Conservation (phyloP, 2,888 invertebrate species). For the Thumatha senex region DNA sequence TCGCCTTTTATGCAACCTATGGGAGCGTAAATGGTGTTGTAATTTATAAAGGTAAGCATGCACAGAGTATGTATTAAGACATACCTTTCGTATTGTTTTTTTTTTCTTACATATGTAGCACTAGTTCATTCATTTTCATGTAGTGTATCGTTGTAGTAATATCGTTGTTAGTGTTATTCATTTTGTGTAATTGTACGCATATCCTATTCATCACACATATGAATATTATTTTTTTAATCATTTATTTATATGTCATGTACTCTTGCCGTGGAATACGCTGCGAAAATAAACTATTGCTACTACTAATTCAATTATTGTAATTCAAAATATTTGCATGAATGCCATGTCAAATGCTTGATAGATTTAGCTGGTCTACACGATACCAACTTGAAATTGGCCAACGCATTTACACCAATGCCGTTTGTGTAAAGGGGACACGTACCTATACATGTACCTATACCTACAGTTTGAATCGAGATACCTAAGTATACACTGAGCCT, state of each 20-base stretch:
- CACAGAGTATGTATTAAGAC: conserved; percentile 70
- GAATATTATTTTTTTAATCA: conserved; percentile 19
- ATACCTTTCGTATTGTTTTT: conserved; percentile 47
- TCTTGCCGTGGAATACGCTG: conserved; percentile 26
- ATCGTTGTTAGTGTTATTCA: conserved; percentile 13
- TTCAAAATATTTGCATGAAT: no score
- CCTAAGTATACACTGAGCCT: no score
- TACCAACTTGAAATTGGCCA: no score
- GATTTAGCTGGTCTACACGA: no score
- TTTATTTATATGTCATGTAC: conserved; percentile 29
- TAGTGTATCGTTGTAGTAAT: conserved; percentile 25
- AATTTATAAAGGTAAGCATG: conserved; percentile 83
- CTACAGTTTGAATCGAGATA: no score
- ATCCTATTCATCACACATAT: conserved; percentile 26
- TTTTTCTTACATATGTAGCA: conserved; percentile 36
- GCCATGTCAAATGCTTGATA: no score
- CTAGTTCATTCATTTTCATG: conserved; percentile 37
- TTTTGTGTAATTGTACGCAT: conserved; percentile 15
- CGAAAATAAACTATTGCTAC: conserved; percentile 1
- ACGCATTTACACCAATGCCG: no score
- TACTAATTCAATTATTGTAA: no score
- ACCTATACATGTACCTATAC: no score
- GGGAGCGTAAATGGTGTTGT: conserved; percentile 82
- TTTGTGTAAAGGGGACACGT: no score
- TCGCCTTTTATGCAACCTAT: conserved; percentile 82